Evolutionary conservation across 2,888 invertebrate genomes (phyloP).

Genomic region (Lithophane ornitopus): DNA sequence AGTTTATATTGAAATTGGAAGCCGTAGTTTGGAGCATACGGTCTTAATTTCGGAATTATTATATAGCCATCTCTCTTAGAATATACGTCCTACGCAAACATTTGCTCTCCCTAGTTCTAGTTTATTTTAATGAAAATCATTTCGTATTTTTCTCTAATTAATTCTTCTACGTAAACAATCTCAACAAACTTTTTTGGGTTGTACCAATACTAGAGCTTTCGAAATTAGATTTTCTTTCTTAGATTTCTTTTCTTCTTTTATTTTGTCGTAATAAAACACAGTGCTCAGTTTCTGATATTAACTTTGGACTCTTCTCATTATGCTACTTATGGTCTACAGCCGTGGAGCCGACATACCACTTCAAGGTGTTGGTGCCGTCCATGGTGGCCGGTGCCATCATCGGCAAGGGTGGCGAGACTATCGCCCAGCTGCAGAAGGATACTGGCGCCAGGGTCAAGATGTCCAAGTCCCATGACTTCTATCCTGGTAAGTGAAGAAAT

Average conservation of each 20-base stretch:
- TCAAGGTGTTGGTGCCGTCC: slow-evolving; percentile 99
- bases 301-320: slow-evolving; percentile 52
- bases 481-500: slow-evolving; percentile 94
- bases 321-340: slow-evolving; percentile 86
- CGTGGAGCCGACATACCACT: slow-evolving; percentile 97
- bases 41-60: slow-evolving; percentile 17
- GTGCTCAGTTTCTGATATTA: slow-evolving; percentile 62
- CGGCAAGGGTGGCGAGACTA: slow-evolving; percentile 99
- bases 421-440: slow-evolving; percentile 99
- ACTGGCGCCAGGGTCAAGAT: slow-evolving; percentile 99
- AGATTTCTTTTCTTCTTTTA: slow-evolving; percentile 8
- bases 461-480: slow-evolving; percentile 99
- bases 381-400: slow-evolving; percentile 99
- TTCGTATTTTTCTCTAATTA: slow-evolving; percentile 40
- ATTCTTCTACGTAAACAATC: slow-evolving; percentile 15
- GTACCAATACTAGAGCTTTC: neutral
- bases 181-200: slow-evolving; percentile 20
- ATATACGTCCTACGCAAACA: slow-evolving; percentile 46
- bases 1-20: slow-evolving; percentile 39
- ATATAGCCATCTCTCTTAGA: slow-evolving; percentile 1
- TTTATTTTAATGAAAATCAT: slow-evolving; percentile 36
- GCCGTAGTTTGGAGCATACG: slow-evolving; percentile 34
- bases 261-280: slow-evolving; percentile 63
- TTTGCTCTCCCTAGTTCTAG: slow-evolving; percentile 23
- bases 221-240: slow-evolving; percentile 8